Evolutionary conservation across 2,888 invertebrate genomes (phyloP).

Genomic region (Drosophila paranaensis): DNA sequence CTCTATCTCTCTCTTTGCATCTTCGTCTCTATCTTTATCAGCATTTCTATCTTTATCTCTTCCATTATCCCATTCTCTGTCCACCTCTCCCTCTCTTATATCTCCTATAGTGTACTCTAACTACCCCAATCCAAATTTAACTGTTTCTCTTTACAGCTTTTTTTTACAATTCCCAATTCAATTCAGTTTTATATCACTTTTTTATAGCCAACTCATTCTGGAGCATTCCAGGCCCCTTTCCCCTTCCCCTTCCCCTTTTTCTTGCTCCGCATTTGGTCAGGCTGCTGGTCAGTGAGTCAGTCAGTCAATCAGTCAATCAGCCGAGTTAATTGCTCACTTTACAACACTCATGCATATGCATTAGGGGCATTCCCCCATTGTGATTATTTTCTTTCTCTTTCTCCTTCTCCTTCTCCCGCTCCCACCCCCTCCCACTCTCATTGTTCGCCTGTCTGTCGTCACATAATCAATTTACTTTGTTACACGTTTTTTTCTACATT

Average conservation of each 20-base stretch:
- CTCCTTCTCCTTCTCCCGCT: not conserved
- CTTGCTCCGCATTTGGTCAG: not conserved
- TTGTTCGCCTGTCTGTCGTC: slow-evolving; percentile 38
- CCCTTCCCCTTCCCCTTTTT: not conserved
- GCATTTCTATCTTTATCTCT: not conserved
- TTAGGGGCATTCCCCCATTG: slow-evolving; percentile 15
- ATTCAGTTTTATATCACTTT: not conserved
- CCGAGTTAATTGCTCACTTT: slow-evolving; percentile 40
- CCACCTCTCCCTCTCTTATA: not conserved
- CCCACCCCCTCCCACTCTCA: not conserved
- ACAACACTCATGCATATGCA: slow-evolving; percentile 29
- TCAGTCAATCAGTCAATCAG: slow-evolving; percentile 37
- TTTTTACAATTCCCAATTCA: not conserved
- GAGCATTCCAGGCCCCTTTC: not conserved
- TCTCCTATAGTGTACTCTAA: not conserved
- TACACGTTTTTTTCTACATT: slow-evolving; percentile 54
- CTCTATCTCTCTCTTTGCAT: not conserved
- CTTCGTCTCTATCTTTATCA: not conserved
- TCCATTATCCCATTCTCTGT: not conserved
- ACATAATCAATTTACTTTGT: slow-evolving; percentile 53
- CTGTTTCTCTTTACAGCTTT: not conserved
- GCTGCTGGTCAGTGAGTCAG: slow-evolving; percentile 27
- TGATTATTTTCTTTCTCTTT: slow-evolving; percentile 7
- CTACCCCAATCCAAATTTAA: not conserved
- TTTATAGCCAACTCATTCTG: slow-evolving; percentile 12